Evolutionary conservation across 2,888 invertebrate genomes (phyloP), one percentile per base, ranked within the genome.

Genomic region (Dicranocentrus wangi): DNA sequence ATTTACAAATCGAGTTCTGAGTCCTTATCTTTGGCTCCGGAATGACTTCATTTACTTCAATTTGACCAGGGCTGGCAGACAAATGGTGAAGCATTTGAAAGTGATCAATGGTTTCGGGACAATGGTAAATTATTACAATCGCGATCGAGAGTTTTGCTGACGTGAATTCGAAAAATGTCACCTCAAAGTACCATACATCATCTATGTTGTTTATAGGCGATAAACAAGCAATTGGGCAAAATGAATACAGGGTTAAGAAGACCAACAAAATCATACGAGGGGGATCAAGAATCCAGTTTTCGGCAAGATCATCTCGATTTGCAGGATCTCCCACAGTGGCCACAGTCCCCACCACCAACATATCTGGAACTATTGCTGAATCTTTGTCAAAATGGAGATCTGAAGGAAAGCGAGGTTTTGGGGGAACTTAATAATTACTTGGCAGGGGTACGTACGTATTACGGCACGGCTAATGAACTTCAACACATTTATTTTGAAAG

Each of bases 381-480:
- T 19, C 27, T 82, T 5, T 27, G 23, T 28, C 76, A 80, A 0
- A 39, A 21, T 10, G 80, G 82, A 1, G 21, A 61, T 15, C 28
- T 82, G 0, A 66, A 69, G n/a, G 66, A 75, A 5, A 25, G 2
- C 10, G 76, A 80, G 1, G 39, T 82, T 28, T 13, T 79, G 15
- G 70, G 70, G 7, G 82, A 82, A 19, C 60, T 80, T 5, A 79
- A 82, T 25, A 80, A 60, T 43, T 82, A 58, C 42, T 76, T 82
- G 43, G 82, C 60, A 23, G 80, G 70, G 0, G 58, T 58, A 58
- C 8, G 58, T 25, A 10, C 17, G 5, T n/a, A n/a, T n/a, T n/a
- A n/a, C n/a, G n/a, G n/a, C n/a, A n/a, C n/a, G n/a, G n/a, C n/a
- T n/a, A n/a, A n/a, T n/a, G n/a, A n/a, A n/a, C 7, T 39, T 39